Evolutionary conservation across 2,888 invertebrate genomes (phyloP), one percentile per base, ranked within the genome.

Genomic region (Cyrtodaria siliqua): DNA sequence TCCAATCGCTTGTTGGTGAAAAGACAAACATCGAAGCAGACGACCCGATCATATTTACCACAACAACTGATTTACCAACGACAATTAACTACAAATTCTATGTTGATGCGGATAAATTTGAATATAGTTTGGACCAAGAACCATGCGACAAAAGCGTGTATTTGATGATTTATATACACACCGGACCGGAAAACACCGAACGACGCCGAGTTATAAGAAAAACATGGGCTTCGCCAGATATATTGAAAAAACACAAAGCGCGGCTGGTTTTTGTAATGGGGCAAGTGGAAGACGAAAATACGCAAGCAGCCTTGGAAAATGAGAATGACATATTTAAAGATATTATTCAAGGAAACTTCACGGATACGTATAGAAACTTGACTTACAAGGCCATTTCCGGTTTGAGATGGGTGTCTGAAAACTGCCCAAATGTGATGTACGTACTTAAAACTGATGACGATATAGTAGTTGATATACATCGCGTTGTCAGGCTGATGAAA

Each of bases 391-490:
- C 93, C 49, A 87, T 93, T 26, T 90, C 93, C 64, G 93, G 91
- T 1, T 68, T 92, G n/a, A 88, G 92, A 70, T 93, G 93, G 93
- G 90, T 92, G 2, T 79, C 89, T 3, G 86, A 86, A 27, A 89
- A 88, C 75, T 93, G 93, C 74, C 75, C 74, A 1, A 77, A 87
- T 50, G 91, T 92, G 0, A 78, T 84, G 33, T 93, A 89, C 75
- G 87, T 93, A 4, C 84, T 93, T 9, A 93, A 93, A 83, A 90
- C 92, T 0, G 93, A 93, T 67, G 93, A 93, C 80, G 93, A 93
- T 64, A 93, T 93, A 29, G 91, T 93, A 55, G 90, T 93, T 16
- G 93, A 93, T 70, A 89, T 92, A 92, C 92, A 96, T 64, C 79
- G 85, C 2, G 69, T 92, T 53, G 72, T 86, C 8, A 61, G 84